A percentile compares a stretch with the other conserved stretches of the same genome.
These are phyloP conservation scores for Podarcis lilfordi DNA, from an alignment of 2,797 vertebrate species.

Conservation along the genomic window DNA sequence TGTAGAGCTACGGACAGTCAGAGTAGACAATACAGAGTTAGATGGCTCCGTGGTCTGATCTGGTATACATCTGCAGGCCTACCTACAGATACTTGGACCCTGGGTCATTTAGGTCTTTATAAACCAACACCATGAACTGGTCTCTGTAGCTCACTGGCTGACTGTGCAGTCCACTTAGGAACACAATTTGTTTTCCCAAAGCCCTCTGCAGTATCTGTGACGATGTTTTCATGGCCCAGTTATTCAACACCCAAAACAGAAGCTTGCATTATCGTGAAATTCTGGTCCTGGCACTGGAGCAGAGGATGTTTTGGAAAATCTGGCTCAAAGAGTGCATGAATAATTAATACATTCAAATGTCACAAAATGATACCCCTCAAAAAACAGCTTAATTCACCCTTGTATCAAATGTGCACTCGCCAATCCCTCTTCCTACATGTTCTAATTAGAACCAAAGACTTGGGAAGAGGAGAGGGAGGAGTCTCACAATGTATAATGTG, in stretches of 20 bases:
- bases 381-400: slow-evolving; percentile 31
- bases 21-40: too few species aligned
- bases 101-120: too few species aligned
- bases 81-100: too few species aligned
- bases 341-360: slow-evolving; percentile 52
- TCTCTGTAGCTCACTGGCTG: too few species aligned
- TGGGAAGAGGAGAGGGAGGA: slow-evolving; percentile 50
- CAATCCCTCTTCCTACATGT: slow-evolving; percentile 10
- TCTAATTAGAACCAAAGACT: slow-evolving; percentile 64
- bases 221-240: background rate
- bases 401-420: background rate
- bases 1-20: too few species aligned
- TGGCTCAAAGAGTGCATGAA: slow-evolving; percentile 43
- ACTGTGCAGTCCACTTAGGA: too few species aligned
- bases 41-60: too few species aligned
- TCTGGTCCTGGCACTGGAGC: background rate
- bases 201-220: background rate
- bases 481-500: slow-evolving; percentile 63
- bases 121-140: too few species aligned
- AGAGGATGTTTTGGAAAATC: slow-evolving; percentile 38
- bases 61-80: too few species aligned
- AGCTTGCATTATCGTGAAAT: slow-evolving; percentile 3
- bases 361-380: slow-evolving; percentile 17
- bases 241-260: background rate
- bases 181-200: too few species aligned